Base-by-base conservation (phyloP, 2,888 invertebrate genomes). In the Xestia xanthographa region DNA sequence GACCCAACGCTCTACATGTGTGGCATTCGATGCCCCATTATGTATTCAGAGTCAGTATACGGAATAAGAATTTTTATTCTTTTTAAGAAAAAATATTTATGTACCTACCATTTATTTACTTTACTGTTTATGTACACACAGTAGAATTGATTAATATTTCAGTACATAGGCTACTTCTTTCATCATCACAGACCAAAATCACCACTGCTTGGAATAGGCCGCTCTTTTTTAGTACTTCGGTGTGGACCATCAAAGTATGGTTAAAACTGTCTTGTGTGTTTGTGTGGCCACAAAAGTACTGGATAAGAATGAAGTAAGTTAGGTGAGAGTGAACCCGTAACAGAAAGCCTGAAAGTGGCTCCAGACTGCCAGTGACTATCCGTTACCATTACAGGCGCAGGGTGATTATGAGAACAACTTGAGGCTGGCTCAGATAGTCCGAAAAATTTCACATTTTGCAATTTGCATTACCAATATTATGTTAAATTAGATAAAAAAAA, bases 31-130 rank as follows among this genome's bases (percentile, higher is more conserved):
- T 82, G 82, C 56, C 74, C 82, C 0, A 9, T 1, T 26, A 17
- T 74, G 34, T 83, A 71, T 34, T 5, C 12, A 29, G 63, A 74
- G 82, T 82, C 0, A 78, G 83, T 84, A 62, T 48, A 43, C 8
- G 2, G 4, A 58, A 58, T 9, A 4, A 29, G 2, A 29, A 29
- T 58, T 1, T 29, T 20, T 29, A 29, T 58, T 58, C 1, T 2
- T 11, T n/a, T 50, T 50, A 50, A 8, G 8, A 48, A 45, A 45
- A 8, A 48, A 48, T 17, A 48, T 17, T 22, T 6, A 20, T 11
- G 11, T n/a, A 11, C 50, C 9, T n/a, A 22, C n/a, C 3, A 20
- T 53, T 53, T n/a, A n/a, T n/a, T 4, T 53, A n/a, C 1, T 53
- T n/a, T 53, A 53, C 11, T 53, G n/a, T n/a, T n/a, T 22, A 43